phyloP scores from a whole-genome alignment of 2,797 vertebrate genomes.

The Coregonus ussuriensis region DNA sequence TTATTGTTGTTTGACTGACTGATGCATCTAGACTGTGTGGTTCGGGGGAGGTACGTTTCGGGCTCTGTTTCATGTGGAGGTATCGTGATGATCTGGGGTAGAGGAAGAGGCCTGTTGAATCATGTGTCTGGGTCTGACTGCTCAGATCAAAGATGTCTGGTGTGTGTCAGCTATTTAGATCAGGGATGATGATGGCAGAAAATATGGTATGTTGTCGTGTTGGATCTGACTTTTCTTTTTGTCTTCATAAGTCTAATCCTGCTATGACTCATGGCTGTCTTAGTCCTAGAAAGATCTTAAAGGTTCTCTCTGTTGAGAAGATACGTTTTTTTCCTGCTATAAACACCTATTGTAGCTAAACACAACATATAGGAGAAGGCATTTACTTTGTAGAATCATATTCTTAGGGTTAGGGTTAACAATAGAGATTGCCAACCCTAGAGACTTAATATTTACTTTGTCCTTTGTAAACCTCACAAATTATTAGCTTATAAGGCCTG shows the following conservation, averaged over 20 bases:
- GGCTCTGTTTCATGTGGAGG: constrained; percentile 16
- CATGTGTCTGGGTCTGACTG: constrained; percentile 55
- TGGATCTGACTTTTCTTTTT: not conserved
- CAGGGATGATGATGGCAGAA: constrained; percentile 34
- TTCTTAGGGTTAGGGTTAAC: not conserved
- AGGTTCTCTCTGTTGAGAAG: not conserved
- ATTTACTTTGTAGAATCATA: not conserved
- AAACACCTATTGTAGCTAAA: not conserved
- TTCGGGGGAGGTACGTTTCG: constrained; percentile 10
- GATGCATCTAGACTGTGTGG: constrained; percentile 21
- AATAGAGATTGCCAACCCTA: too few relatives aligned
- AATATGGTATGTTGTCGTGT: constrained; percentile 4
- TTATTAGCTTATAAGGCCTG: not conserved
- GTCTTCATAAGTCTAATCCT: not conserved
- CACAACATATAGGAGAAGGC: not conserved
- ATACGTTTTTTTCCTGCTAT: not conserved
- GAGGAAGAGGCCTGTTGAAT: constrained; percentile 54
- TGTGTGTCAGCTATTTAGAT: constrained; percentile 56
- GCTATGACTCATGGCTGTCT: not conserved
- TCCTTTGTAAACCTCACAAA: not conserved
- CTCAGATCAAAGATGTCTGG: constrained; percentile 56
- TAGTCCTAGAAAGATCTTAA: not conserved
- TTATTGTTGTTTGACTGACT: constrained; percentile 16
- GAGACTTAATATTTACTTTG: not conserved
- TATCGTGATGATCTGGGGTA: constrained; percentile 47